Base-by-base conservation (phyloP, 2,797 vertebrate genomes). In the Sebastes iracundus region DNA sequence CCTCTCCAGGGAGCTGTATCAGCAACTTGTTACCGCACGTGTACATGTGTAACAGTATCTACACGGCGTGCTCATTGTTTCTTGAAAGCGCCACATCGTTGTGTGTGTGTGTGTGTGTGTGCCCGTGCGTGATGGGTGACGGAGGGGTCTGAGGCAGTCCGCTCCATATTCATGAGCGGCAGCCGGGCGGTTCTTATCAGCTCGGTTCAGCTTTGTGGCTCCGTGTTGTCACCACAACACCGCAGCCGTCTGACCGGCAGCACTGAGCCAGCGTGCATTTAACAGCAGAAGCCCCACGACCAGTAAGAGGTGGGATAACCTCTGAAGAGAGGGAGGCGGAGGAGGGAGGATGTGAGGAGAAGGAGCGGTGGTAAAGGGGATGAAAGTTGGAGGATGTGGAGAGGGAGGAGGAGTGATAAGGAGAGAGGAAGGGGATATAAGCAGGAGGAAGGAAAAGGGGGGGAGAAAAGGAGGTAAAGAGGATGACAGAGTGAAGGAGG, bases 161-260 rank as follows among this genome's bases (percentile, higher is more conserved):
- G 7, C 33, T 92, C 70, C 84, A 89, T 91, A 93, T 92, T 87
- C 75, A 93, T 83, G 84, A 89, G 73, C 55, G 4, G 77, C 76
- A 71, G 81, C 64, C 38, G 7, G 65, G 76, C 2, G 14, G 59
- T 71, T 87, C 83, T 92, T 93, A 93, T 93, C 92, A 84, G 74
- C 75, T 77, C 10, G 8, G 71, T 82, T 88, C 88, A 93, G 88
- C 81, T 90, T 85, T 60, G 33, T 70, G 59, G 61, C 65, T 77
- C 69, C 23, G 4, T 74, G 83, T 80, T 75, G 85, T 86, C 85
- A 60, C 80, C 53, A 53, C 72, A 74, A 76, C 75, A 61, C 76
- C 1, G 10, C 33, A n/a, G 78, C 65, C 6, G 27, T 62, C 79
- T 74, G 76, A 83, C 84, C 62, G 2, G 69, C 78, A 77, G 71